phyloP scores from a whole-genome alignment of 1,140 invertebrate genomes.

The Tetramorium simillimum region DNA sequence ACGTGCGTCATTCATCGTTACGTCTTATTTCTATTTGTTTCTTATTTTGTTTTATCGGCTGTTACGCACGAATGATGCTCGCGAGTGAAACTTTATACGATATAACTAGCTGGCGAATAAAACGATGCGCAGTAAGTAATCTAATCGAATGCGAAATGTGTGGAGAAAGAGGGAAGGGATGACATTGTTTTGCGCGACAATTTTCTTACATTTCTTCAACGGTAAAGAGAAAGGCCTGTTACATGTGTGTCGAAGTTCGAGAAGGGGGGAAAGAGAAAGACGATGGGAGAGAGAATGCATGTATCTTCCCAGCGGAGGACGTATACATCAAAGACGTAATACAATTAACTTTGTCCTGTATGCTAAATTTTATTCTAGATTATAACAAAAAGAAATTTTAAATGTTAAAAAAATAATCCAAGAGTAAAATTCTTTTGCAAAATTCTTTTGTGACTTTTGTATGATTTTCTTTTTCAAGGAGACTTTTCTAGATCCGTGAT shows the following conservation, averaged over 20 bases:
- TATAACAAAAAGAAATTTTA: not conserved
- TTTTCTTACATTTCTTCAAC: not conserved
- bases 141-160: not conserved
- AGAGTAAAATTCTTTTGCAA: not conserved
- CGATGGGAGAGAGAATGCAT: not conserved
- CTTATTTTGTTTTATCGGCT: not conserved
- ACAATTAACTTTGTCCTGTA: not conserved
- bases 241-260: not conserved
- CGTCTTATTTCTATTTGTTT: not conserved
- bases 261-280: not conserved
- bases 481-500: not conserved
- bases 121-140: not conserved
- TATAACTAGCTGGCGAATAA: not conserved
- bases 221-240: not conserved
- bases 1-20: conserved; percentile 11
- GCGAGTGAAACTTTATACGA: not conserved
- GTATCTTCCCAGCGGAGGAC: not conserved
- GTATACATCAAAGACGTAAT: too few species aligned
- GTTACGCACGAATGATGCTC: not conserved
- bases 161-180: not conserved
- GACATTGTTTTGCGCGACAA: not conserved
- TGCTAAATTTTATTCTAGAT: not conserved
- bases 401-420: not conserved
- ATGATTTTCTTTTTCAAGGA: not conserved
- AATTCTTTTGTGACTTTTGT: not conserved